Evolutionary conservation across 2,113 vertebrate species (phyloP).

Genomic region (Nettapus auritus): DNA sequence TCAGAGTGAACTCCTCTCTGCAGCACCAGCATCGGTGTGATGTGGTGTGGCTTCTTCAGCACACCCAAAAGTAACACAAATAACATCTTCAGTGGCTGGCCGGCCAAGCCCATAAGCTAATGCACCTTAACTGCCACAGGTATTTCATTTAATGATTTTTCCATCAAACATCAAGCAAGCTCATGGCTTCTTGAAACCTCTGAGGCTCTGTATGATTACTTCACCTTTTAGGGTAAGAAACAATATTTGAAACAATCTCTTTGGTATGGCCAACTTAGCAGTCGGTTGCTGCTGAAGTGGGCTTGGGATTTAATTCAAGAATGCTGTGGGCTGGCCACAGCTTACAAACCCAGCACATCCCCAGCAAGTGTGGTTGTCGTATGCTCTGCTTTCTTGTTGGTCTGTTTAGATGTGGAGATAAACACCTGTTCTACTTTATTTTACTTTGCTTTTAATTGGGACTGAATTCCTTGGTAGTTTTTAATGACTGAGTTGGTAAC

Average conservation of each 20-base stretch:
- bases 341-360: background rate
- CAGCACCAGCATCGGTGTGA: background rate
- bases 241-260: background rate
- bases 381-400: background rate
- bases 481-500: background rate
- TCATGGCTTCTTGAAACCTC: background rate
- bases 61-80: background rate
- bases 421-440: background rate
- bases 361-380: background rate
- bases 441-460: background rate
- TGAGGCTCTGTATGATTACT: background rate
- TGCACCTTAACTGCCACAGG: background rate
- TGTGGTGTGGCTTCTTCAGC: background rate
- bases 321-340: background rate
- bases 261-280: background rate
- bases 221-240: conserved; percentile 13
- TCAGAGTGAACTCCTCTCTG: background rate
- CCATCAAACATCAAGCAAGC: background rate
- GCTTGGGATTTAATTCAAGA: background rate
- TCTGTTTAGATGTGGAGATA: background rate
- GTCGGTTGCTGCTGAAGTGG: conserved; percentile 11
- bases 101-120: background rate
- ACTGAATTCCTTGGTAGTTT: background rate
- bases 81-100: background rate
- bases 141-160: background rate